A percentile compares a stretch with the other conserved stretches of the same genome.
Evolutionary conservation across 1,140 invertebrate genomes (phyloP).

Genomic region (Euwallacea similis): DNA sequence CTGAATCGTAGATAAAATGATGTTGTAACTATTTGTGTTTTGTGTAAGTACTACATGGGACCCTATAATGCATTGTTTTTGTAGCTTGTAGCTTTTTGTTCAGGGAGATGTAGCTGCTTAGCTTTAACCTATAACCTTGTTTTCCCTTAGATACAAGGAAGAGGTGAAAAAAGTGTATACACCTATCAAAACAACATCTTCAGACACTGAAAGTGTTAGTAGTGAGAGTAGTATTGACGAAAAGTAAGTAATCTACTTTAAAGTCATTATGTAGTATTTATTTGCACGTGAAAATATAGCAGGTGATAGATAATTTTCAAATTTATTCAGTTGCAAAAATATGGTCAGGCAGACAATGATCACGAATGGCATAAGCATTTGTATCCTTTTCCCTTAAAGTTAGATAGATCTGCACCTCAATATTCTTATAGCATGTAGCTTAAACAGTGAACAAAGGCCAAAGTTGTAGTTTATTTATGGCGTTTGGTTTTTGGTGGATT

Average conservation of each 20-base stretch:
- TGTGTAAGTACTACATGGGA: background rate
- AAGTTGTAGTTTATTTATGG: too few relatives aligned
- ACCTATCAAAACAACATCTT: conserved; percentile 15
- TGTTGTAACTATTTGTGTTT: too few relatives aligned
- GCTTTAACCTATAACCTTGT: conserved; percentile 25
- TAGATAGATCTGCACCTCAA: too few relatives aligned
- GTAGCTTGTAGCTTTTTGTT: background rate
- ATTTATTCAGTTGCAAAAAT: too few relatives aligned
- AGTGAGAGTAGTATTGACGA: conserved; percentile 31
- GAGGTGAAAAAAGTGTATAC: conserved; percentile 30
- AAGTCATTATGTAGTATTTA: background rate
- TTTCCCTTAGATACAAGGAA: conserved; percentile 32
- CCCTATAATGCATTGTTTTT: background rate
- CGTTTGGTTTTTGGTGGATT: too few relatives aligned
- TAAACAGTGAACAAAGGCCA: too few relatives aligned
- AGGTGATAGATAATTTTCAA: too few relatives aligned
- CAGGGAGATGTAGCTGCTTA: conserved; percentile 7
- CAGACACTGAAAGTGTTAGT: conserved; percentile 30
- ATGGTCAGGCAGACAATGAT: too few relatives aligned
- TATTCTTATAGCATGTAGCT: too few relatives aligned
- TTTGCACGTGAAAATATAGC: background rate
- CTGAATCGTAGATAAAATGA: too few relatives aligned
- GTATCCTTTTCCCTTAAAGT: too few relatives aligned
- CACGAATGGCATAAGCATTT: too few relatives aligned
- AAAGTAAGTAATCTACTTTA: conserved; percentile 13